Percentiles rank a stretch among this genome's conserved stretches.
Evolutionary conservation across 2,888 invertebrate species (phyloP).

Genomic region (Sylvicola cinctus): DNA sequence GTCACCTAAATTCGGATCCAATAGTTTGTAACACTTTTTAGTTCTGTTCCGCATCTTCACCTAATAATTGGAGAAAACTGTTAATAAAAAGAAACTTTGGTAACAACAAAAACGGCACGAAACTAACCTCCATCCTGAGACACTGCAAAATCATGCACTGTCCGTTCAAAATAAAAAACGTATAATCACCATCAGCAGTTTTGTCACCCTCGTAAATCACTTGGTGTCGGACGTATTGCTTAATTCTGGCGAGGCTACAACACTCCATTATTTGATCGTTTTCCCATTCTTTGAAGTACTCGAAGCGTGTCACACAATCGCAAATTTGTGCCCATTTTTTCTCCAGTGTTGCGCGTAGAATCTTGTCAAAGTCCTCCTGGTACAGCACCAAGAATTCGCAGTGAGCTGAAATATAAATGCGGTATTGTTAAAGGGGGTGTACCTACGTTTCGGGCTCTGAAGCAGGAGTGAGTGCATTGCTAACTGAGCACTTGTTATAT

Average conservation of each 20-base stretch:
- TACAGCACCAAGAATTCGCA: slow-evolving; percentile 41
- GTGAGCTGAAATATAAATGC: too few species aligned
- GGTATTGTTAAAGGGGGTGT: too few species aligned
- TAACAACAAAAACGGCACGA: too few species aligned
- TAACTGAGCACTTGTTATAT: too few species aligned
- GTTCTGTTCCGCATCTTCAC: too few species aligned
- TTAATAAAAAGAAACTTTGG: too few species aligned
- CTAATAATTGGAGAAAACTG: too few species aligned
- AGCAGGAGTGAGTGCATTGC: too few species aligned
- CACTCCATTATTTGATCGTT: slow-evolving; percentile 12
- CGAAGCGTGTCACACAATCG: slow-evolving; percentile 15
- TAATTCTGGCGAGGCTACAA: slow-evolving; percentile 10
- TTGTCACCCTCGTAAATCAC: slow-evolving; percentile 19
- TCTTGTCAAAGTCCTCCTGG: slow-evolving; percentile 33
- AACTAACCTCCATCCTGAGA: slow-evolving; percentile 17
- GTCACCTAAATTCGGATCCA: too few species aligned
- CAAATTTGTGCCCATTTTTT: slow-evolving; percentile 17
- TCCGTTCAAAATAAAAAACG: slow-evolving; percentile 22
- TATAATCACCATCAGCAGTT: slow-evolving; percentile 16
- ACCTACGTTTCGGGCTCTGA: too few species aligned
- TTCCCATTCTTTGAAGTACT: slow-evolving; percentile 18
- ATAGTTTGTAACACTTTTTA: too few species aligned
- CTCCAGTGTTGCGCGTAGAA: slow-evolving; percentile 13
- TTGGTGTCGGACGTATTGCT: slow-evolving; percentile 18
- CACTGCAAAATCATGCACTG: slow-evolving; percentile 22